phyloP scores from a whole-genome alignment of 2,113 vertebrate genomes.

The Triplophysa tibetana region DNA sequence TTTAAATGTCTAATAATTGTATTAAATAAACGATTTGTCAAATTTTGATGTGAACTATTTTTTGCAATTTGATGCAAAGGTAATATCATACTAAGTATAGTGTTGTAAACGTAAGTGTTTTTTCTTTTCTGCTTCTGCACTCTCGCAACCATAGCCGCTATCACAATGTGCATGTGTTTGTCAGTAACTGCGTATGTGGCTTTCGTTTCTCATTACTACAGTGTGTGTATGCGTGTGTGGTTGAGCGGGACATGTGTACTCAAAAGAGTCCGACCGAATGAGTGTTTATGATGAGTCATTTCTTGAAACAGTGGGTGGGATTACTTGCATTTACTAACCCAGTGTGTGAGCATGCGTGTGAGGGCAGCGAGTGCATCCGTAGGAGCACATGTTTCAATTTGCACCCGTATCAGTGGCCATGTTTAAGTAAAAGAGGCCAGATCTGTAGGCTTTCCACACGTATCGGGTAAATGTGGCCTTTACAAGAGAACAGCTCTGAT shows the following conservation, averaged over 20 bases:
- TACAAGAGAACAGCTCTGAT: neutral
- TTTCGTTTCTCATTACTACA: constrained; percentile 32
- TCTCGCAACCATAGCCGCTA: too few relatives aligned
- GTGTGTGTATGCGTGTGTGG: constrained; percentile 35
- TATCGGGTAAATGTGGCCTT: neutral
- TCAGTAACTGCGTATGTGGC: neutral
- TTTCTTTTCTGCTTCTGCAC: too few relatives aligned
- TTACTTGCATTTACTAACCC: constrained; percentile 53
- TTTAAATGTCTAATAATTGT: too few relatives aligned
- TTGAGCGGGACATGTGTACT: constrained; percentile 54
- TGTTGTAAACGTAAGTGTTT: too few relatives aligned
- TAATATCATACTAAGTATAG: too few relatives aligned
- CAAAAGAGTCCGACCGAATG: constrained; percentile 49
- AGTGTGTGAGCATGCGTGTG: constrained; percentile 31
- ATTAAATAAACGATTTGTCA: too few relatives aligned
- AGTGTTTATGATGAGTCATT: constrained; percentile 57
- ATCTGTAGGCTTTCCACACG: constrained; percentile 2
- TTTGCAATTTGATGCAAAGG: too few relatives aligned
- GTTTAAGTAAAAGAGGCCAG: constrained; percentile 48
- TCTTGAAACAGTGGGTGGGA: constrained; percentile 55
- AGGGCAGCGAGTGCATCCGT: neutral
- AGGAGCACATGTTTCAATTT: constrained; percentile 19
- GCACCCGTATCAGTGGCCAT: constrained; percentile 33
- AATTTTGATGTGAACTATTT: too few relatives aligned
- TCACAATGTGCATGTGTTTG: neutral